A percentile compares a stretch with the other conserved stretches of the same genome.
These are phyloP conservation scores for Camponotus floridanus DNA, from an alignment of 1,140 invertebrate genomes.

Conservation along the genomic window DNA sequence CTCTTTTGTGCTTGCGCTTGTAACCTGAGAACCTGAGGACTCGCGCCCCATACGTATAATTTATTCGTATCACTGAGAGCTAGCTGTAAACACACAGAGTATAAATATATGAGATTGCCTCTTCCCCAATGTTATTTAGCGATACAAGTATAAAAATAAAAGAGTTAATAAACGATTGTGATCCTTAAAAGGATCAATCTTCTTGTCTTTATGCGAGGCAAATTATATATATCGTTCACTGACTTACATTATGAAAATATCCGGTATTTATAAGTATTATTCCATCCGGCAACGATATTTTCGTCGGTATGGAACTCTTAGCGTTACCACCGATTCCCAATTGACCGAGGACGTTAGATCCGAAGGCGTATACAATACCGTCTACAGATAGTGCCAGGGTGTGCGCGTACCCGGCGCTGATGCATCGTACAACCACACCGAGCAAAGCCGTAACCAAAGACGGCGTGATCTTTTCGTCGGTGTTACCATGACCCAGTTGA, in stretches of 20 bases:
- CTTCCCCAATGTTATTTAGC: background rate
- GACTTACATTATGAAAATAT: constrained; percentile 94
- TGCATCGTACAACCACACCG: constrained; percentile 83
- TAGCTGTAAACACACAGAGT: constrained; percentile 86
- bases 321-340: constrained; percentile 88
- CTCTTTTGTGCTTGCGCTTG: constrained; percentile 89
- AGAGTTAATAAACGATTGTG: background rate
- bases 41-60: constrained; percentile 92
- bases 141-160: background rate
- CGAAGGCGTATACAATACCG: constrained; percentile 91
- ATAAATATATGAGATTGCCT: background rate
- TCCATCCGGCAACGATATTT: constrained; percentile 87
- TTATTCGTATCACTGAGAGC: constrained; percentile 90
- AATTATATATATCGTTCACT: background rate
- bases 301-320: constrained; percentile 89
- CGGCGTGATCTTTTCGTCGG: constrained; percentile 89
- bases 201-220: background rate
- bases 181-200: background rate
- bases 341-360: constrained; percentile 93
- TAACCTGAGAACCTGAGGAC: constrained; percentile 91
- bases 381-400: constrained; percentile 89
- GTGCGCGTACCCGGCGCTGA: constrained; percentile 92
- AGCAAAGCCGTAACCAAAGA: constrained; percentile 85
- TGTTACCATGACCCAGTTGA: constrained; percentile 92
- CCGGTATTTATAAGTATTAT: constrained; percentile 91